A percentile compares a stretch with the other conserved stretches of the same genome.
These are phyloP conservation scores for Drosophila nasuta DNA, from an alignment of 1,140 invertebrate genomes.

Conservation along the genomic window DNA sequence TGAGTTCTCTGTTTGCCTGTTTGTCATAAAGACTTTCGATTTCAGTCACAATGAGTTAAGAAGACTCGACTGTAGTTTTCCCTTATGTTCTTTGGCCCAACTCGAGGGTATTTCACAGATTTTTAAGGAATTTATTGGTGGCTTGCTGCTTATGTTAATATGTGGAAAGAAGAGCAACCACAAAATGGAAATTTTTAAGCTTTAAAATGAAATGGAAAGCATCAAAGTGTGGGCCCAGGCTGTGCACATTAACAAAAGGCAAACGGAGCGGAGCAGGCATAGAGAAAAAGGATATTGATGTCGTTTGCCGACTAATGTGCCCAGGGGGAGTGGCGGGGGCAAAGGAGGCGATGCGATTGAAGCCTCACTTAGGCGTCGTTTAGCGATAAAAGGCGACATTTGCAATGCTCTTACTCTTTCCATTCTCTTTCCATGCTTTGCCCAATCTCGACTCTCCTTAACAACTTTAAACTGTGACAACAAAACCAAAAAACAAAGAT, in stretches of 20 bases:
- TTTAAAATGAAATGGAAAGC: constrained; percentile 66
- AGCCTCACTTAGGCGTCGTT: constrained; percentile 78
- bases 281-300: constrained; percentile 65
- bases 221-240: constrained; percentile 10
- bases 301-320: constrained; percentile 64
- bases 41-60: no score
- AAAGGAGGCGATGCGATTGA: constrained; percentile 8
- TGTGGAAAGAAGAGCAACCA: constrained; percentile 42
- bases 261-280: constrained; percentile 11
- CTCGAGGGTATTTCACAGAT: constrained; percentile 37
- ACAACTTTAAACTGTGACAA: constrained; percentile 69
- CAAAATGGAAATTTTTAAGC: constrained; percentile 53
- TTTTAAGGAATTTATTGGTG: constrained; percentile 57
- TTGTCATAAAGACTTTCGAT: no score
- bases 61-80: not conserved
- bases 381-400: constrained; percentile 78
- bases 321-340: constrained; percentile 13
- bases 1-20: no score
- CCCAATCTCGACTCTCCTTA: not conserved
- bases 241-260: constrained; percentile 52
- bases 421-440: not conserved
- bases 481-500: constrained; percentile 60
- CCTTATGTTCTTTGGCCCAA: not conserved
- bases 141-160: constrained; percentile 61
- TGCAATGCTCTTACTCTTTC: constrained; percentile 9